Base-by-base conservation (phyloP, 2,888 invertebrate genomes). In the Pollenia labialis region DNA sequence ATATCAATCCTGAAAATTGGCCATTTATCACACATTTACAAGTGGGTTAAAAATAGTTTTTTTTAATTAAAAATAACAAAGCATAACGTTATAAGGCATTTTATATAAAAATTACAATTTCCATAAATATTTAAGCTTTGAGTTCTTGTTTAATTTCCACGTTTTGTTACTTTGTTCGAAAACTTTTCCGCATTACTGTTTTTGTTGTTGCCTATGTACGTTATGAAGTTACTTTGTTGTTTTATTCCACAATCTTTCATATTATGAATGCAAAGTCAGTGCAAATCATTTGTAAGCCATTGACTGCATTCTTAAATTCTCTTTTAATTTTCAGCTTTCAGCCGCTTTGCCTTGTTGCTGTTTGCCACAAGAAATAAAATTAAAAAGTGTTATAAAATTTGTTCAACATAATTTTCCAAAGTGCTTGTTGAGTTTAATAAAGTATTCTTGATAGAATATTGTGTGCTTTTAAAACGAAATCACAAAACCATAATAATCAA, bases 331-430 rank as follows among this genome's bases (percentile, higher is more conserved):
- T 54, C 18, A 60, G 23, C 14, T 50, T 75, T 64, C 6, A 54
- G 71, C 72, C 40, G 75, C n/a, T 56, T 83, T 12, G 54, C 88
- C 87, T 85, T 88, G 86, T 81, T 83, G 89, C 85, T 88, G 52
- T 48, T 6, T 16, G 69, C 23, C n/a, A 40, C 16, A 54, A 50
- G 32, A 60, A 69, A 52, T n/a, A 52, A 54, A 62, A 68, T 52
- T 79, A 89, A 90, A 89, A 92, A 90, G 92, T 92, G 92, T 92
- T 92, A 91, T 90, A 91, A 92, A 92, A 92, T 92, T 92, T 92
- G 92, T 92, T 91, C 90, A 91, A 90, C 89, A 90, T 91, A 91
- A 92, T 92, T 92, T 91, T 54, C 16, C 68, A 79, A 88, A 89
- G 72, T 88, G 86, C 85, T 88, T 85, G 89, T 90, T 90, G 14